Conservation (phyloP, 2,888 invertebrate species). For the Nymphalis polychloros region DNA sequence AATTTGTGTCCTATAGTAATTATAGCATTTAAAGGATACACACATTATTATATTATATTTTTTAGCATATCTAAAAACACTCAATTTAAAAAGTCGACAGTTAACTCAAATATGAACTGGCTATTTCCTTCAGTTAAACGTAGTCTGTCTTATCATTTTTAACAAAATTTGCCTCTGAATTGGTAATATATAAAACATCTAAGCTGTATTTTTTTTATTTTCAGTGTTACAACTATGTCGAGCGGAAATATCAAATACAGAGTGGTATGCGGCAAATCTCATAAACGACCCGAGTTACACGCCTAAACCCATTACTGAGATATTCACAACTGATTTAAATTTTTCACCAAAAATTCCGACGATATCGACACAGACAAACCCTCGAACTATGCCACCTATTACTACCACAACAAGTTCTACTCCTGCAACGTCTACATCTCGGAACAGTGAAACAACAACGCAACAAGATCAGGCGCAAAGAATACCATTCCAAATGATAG, state of each 20-base stretch:
- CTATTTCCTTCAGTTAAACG: too few species aligned
- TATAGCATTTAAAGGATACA: too few species aligned
- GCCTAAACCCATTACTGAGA: conserved; percentile 67
- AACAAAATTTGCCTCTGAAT: too few species aligned
- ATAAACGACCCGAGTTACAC: conserved; percentile 65
- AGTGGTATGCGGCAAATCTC: conserved; percentile 73
- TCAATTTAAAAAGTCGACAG: too few species aligned
- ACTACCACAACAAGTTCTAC: conserved; percentile 23
- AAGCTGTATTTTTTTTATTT: conserved; percentile 41
- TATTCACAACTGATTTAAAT: conserved; percentile 62
- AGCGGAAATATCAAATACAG: conserved; percentile 62
- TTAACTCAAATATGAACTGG: too few species aligned
- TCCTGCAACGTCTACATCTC: conserved; percentile 13
- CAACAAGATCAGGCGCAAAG: conserved; percentile 17
- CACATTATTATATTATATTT: too few species aligned
- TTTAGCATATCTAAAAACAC: too few species aligned
- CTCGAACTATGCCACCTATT: conserved; percentile 27
- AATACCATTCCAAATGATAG: conserved; percentile 15
- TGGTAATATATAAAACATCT: not conserved
- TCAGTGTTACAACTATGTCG: conserved; percentile 75
- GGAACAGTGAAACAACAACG: conserved; percentile 8
- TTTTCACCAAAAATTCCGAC: conserved; percentile 62
- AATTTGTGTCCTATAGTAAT: too few species aligned
- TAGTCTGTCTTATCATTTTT: too few species aligned
- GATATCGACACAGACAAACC: conserved; percentile 39